Percentiles rank a stretch among this genome's conserved stretches.
Evolutionary conservation across 2,113 vertebrate species (phyloP).

Genomic region (Neomonachus schauinslandi): DNA sequence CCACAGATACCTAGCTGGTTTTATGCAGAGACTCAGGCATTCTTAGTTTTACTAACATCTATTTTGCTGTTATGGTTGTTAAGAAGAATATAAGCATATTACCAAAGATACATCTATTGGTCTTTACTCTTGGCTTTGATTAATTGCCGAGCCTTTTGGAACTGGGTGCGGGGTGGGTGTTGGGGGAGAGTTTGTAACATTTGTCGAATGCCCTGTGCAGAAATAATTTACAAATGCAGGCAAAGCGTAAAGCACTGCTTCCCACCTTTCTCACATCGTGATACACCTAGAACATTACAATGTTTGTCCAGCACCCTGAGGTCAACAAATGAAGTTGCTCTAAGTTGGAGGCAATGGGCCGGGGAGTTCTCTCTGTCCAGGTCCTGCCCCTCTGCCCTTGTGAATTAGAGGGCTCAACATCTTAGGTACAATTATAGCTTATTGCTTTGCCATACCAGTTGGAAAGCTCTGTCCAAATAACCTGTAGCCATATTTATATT

Average conservation of each 20-base stretch:
- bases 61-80: slow-evolving; percentile 33
- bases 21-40: not conserved
- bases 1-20: not conserved
- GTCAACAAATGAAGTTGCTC: not conserved
- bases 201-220: not conserved
- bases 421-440: not conserved
- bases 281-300: not conserved
- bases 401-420: not conserved
- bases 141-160: slow-evolving; percentile 42
- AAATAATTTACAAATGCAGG: slow-evolving; percentile 23
- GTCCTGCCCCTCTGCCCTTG: not conserved
- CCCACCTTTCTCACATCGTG: not conserved
- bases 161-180: not conserved
- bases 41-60: not conserved
- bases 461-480: not conserved
- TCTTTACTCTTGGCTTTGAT: slow-evolving; percentile 15
- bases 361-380: not conserved
- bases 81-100: slow-evolving; percentile 26
- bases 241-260: not conserved
- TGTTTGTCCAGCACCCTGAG: not conserved
- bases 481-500: not conserved
- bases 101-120: not conserved
- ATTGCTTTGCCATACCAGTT: not conserved
- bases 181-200: not conserved
- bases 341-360: not conserved